phyloP scores from a whole-genome alignment of 2,113 vertebrate species.

The Halcyon senegalensis region DNA sequence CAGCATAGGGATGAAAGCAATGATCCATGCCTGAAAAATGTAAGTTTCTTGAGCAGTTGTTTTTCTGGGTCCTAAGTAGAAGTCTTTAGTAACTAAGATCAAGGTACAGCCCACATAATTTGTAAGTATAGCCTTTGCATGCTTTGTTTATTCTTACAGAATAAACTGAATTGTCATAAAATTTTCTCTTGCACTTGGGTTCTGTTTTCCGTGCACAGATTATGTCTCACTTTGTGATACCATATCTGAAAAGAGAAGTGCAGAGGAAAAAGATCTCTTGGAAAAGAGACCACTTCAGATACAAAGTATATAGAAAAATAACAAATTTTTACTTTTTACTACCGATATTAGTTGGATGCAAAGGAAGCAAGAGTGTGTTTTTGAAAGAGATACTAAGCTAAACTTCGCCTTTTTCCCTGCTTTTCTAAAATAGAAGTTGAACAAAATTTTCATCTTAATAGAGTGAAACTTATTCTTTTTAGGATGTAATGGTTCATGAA shows the following conservation, averaged over 20 bases:
- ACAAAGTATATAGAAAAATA: background rate
- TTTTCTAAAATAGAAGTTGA: background rate
- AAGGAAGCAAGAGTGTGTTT: background rate
- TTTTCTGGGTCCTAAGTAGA: background rate
- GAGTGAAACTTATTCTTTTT: slow-evolving; percentile 1
- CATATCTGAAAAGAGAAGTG: background rate
- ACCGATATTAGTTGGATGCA: background rate
- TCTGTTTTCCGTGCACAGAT: background rate
- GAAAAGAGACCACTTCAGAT: background rate
- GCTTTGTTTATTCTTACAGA: background rate
- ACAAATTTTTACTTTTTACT: too few relatives aligned
- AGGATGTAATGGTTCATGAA: slow-evolving; percentile 48
- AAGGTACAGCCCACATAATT: background rate
- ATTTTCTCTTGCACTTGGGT: background rate
- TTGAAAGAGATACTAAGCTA: background rate
- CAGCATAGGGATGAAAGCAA: background rate
- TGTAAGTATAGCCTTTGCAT: background rate
- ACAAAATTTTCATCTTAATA: background rate
- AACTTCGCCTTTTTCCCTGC: background rate
- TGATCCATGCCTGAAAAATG: background rate
- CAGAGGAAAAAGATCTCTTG: background rate
- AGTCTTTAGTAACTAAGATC: background rate
- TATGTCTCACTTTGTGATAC: background rate
- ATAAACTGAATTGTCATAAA: background rate
- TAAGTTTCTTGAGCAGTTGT: slow-evolving; percentile 53